Conservation (phyloP, 1,140 invertebrate species). For the Mylabris phalerata region DNA sequence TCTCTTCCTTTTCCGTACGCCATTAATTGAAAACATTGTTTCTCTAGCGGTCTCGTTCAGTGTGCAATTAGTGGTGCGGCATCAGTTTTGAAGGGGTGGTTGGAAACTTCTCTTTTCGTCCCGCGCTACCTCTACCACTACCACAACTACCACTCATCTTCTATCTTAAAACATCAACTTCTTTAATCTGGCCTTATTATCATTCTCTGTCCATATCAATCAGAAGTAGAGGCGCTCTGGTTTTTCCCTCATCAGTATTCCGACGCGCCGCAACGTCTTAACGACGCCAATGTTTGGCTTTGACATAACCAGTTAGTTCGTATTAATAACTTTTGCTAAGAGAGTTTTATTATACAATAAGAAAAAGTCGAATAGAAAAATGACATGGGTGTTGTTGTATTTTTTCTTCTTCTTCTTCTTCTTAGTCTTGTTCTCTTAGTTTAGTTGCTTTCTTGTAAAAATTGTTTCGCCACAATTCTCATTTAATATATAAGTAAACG, state of each 20-base stretch:
- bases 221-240: constrained; percentile 28
- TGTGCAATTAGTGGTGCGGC: constrained; percentile 16
- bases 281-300: constrained; percentile 42
- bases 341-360: constrained; percentile 31
- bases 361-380: constrained; percentile 42
- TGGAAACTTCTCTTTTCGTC: neutral
- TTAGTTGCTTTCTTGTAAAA: constrained; percentile 12
- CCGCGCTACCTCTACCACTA: neutral
- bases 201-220: constrained; percentile 41
- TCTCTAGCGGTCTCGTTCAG: constrained; percentile 25
- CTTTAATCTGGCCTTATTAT: constrained; percentile 39
- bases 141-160: neutral
- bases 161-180: constrained; percentile 23
- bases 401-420: neutral
- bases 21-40: constrained; percentile 36
- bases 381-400: constrained; percentile 36
- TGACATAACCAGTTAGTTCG: constrained; percentile 45
- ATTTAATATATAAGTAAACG: constrained; percentile 17
- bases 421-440: neutral
- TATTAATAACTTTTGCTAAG: constrained; percentile 43
- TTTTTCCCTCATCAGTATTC: constrained; percentile 42
- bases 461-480: constrained; percentile 35
- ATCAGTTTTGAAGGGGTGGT: too few species aligned
- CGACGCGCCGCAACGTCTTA: constrained; percentile 30
- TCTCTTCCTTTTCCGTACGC: constrained; percentile 10